Base-by-base conservation (phyloP, 2,888 invertebrate species). In the Elegia similella region DNA sequence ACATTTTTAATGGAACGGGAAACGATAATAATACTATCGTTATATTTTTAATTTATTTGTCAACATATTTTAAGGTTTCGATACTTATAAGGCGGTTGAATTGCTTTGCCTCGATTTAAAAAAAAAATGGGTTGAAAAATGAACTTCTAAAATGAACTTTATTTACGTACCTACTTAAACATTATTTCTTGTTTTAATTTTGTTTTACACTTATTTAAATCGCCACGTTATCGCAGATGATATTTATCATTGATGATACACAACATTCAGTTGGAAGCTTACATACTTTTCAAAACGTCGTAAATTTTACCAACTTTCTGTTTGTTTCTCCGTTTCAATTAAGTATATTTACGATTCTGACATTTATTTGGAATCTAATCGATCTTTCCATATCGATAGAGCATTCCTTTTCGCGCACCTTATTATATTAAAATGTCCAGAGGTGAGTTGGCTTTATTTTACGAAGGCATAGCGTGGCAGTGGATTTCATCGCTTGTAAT, bases 401-500 rank as follows among this genome's bases (percentile, higher is more conserved):
- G 46, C 2, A 23, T 17, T 6, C 46, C 23, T n/a, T 46, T 23
- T 46, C 12, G 23, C 23, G 46, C 7, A 10, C 12, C 46, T 6
- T 34, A 23, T 7, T 12, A 8, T 13, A 13, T 12, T 15, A n/a
- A n/a, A 32, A 32, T 10, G 7, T 15, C 15, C 12, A 34, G 56
- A 68, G 72, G 77, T 79, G 75, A 76, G 78, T 78, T 75, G 64
- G 52, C 62, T 61, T 63, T 62, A 59, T 65, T 16, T 10, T 58
- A 29, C 34, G 30, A 43, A 64, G 17, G 15, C 38, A 13, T 60
- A 59, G 60, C 52, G 60, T 59, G 65, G 63, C 61, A 62, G 63
- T 55, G 75, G 72, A 70, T 78, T 85, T 86, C 72, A 88, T 86
- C 81, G 76, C 79, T 84, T 81, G 73, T 86, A 78, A 76, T 86